Evolutionary conservation across 1,140 invertebrate species (phyloP).

Genomic region (Musca vetustissima): DNA sequence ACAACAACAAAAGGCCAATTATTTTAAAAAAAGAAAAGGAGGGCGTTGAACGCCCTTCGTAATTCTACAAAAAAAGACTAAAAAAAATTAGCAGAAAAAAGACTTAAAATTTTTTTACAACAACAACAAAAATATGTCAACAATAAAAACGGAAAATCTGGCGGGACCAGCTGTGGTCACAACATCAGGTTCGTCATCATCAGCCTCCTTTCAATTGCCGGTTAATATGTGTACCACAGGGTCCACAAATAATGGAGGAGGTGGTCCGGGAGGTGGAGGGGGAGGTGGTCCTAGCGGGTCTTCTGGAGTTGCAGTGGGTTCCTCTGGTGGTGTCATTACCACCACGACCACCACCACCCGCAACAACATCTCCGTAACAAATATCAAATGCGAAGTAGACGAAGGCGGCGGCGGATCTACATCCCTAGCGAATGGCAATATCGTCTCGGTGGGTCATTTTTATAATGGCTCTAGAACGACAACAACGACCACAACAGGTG

Average conservation of each 20-base stretch:
- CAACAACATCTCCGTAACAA: slow-evolving; percentile 54
- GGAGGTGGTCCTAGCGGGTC: neutral
- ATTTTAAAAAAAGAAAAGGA: neutral
- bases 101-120: slow-evolving; percentile 10
- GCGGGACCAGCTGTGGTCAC: slow-evolving; percentile 24
- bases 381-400: slow-evolving; percentile 53
- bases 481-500: too few species aligned
- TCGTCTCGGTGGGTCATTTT: slow-evolving; percentile 41
- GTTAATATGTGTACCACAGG: slow-evolving; percentile 36
- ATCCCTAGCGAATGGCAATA: slow-evolving; percentile 38
- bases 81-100: neutral
- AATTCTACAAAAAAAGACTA: neutral
- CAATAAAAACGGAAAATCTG: slow-evolving; percentile 46
- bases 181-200: slow-evolving; percentile 25
- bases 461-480: slow-evolving; percentile 34
- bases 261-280: neutral
- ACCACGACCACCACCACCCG: slow-evolving; percentile 34
- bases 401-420: slow-evolving; percentile 31
- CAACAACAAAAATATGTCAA: slow-evolving; percentile 42
- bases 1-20: neutral
- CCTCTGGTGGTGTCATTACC: neutral
- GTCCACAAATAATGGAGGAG: too few species aligned
- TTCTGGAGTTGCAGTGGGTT: too few species aligned
- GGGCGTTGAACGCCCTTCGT: slow-evolving; percentile 17
- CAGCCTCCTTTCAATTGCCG: slow-evolving; percentile 38